Evolutionary conservation across 2,113 vertebrate species (phyloP).

Genomic region (Plecturocebus donacophilus): DNA sequence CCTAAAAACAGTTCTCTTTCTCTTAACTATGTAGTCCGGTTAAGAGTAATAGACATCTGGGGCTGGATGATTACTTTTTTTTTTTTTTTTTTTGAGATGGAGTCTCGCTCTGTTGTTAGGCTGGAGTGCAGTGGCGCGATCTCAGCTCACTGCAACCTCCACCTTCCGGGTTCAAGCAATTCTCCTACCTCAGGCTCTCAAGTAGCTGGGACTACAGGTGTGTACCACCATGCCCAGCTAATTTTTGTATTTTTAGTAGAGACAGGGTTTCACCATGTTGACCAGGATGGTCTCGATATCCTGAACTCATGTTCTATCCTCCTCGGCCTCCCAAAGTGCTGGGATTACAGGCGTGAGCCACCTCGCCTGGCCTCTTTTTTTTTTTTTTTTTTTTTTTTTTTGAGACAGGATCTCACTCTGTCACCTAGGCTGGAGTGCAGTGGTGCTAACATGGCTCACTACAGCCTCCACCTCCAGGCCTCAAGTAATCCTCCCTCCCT

Average conservation of each 20-base stretch:
- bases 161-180: background rate
- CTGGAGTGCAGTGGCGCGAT: background rate
- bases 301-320: no score
- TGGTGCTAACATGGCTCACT: background rate
- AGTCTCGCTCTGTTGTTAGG: background rate
- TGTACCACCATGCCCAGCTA: no score
- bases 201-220: background rate
- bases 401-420: background rate
- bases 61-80: background rate
- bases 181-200: background rate
- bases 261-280: no score
- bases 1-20: background rate
- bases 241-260: no score
- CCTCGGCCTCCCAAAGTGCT: no score
- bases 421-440: background rate
- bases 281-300: no score
- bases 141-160: background rate
- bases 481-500: background rate
- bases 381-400: background rate
- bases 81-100: background rate
- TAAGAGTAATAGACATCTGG: background rate
- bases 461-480: background rate
- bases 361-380: background rate
- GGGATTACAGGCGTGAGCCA: no score
- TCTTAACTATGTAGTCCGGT: background rate